A percentile compares a stretch with the other conserved stretches of the same genome.
Conservation (phyloP, 2,888 invertebrate genomes). For the Euzetes globulus region DNA sequence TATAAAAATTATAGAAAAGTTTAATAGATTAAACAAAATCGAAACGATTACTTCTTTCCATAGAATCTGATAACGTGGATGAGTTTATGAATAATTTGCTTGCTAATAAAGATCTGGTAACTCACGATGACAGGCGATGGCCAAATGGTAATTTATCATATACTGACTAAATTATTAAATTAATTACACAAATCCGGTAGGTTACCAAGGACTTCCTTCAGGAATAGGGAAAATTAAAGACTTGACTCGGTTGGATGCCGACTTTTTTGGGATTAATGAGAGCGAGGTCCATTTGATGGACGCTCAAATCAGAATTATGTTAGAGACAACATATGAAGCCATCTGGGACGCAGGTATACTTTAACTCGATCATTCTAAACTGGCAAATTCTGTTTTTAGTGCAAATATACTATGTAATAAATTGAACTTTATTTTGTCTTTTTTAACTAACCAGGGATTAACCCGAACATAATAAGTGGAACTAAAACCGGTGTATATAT, state of each 20-base stretch:
- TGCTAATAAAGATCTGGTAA: constrained; percentile 83
- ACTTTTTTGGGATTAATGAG: constrained; percentile 80
- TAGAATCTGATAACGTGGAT: constrained; percentile 65
- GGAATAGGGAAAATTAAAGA: constrained; percentile 63
- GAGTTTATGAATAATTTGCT: constrained; percentile 87
- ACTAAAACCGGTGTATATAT: constrained; percentile 52
- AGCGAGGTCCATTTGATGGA: constrained; percentile 80
- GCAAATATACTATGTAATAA: too few species aligned
- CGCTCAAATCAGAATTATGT: constrained; percentile 27
- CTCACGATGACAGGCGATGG: constrained; percentile 84
- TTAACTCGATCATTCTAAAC: too few species aligned
- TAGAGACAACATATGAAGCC: constrained; percentile 31
- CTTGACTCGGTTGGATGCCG: constrained; percentile 69
- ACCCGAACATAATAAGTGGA: constrained; percentile 59
- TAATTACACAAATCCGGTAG: constrained; percentile 44
- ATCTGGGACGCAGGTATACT: constrained; percentile 30
- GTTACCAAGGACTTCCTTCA: constrained; percentile 67
- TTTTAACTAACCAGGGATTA: constrained; percentile 51
- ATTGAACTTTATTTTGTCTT: too few species aligned
- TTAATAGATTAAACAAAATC: too few species aligned
- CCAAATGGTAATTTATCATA: constrained; percentile 46
- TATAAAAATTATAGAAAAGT: too few species aligned
- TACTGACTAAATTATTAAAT: neutral
- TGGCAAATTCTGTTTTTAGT: too few species aligned
- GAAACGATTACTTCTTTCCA: too few species aligned